Conservation (phyloP, 1,140 invertebrate genomes). For the Musca vetustissima region DNA sequence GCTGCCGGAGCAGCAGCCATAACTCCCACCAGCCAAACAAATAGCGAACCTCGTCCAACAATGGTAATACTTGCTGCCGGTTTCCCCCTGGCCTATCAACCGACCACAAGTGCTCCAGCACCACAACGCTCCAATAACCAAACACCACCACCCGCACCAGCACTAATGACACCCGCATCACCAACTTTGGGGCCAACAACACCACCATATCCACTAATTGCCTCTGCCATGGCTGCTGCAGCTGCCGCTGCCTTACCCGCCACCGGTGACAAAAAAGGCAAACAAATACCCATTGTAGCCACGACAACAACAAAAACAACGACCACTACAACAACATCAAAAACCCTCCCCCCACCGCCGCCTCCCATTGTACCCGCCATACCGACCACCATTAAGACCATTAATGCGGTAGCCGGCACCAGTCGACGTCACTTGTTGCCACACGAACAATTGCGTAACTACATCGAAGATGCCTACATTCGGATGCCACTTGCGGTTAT, state of each 20-base stretch:
- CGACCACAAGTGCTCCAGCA: too few species aligned
- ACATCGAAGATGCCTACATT: slow-evolving; percentile 62
- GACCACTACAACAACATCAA: slow-evolving; percentile 25
- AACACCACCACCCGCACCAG: background rate
- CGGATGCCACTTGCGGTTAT: slow-evolving; percentile 60
- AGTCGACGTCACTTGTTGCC: slow-evolving; percentile 39
- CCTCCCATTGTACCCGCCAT: background rate
- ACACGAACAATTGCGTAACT: slow-evolving; percentile 56
- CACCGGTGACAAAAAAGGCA: slow-evolving; percentile 32
- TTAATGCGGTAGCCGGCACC: slow-evolving; percentile 30
- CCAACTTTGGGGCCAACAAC: slow-evolving; percentile 6
- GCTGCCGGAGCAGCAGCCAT: too few species aligned
- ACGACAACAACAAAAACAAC: slow-evolving; percentile 22
- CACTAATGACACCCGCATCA: slow-evolving; percentile 4
- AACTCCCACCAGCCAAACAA: background rate
- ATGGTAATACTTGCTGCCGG: background rate
- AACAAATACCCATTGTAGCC: slow-evolving; percentile 12
- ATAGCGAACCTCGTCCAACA: background rate
- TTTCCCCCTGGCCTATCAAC: too few species aligned
- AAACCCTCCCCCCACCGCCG: slow-evolving; percentile 34
- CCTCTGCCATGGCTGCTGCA: background rate
- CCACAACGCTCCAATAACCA: background rate
- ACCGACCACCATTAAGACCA: slow-evolving; percentile 27
- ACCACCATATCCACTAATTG: slow-evolving; percentile 26
- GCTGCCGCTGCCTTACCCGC: slow-evolving; percentile 36